phyloP scores from a whole-genome alignment of 2,888 invertebrate species.

The Calephelis perditalis region DNA sequence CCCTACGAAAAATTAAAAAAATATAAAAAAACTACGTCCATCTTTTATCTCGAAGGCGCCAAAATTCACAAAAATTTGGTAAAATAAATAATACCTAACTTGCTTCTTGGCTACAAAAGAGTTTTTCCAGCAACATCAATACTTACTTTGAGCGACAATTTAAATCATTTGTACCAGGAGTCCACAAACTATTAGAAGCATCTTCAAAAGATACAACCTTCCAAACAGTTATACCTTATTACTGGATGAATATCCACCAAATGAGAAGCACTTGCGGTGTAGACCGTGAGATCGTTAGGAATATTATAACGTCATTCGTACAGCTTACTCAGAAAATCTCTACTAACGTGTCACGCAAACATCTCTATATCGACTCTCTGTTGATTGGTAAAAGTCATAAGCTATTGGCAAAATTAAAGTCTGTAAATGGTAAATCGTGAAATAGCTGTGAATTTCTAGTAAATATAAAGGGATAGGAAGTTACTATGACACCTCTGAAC shows the following conservation, averaged over 20 bases:
- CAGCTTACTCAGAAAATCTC: slow-evolving; percentile 30
- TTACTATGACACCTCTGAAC: too few species aligned
- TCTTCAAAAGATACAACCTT: neutral
- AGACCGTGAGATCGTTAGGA: slow-evolving; percentile 21
- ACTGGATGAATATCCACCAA: neutral
- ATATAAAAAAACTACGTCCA: too few species aligned
- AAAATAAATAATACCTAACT: too few species aligned
- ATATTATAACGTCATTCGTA: slow-evolving; percentile 27
- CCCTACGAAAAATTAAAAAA: too few species aligned
- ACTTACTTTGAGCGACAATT: too few species aligned
- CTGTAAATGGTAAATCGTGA: too few species aligned
- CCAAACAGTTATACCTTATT: slow-evolving; percentile 1
- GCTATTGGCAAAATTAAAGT: slow-evolving; percentile 7
- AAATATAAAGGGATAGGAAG: too few species aligned
- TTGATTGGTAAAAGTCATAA: slow-evolving; percentile 17
- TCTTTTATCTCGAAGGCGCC: too few species aligned
- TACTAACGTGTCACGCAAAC: slow-evolving; percentile 29
- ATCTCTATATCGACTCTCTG: slow-evolving; percentile 26
- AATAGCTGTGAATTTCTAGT: too few species aligned
- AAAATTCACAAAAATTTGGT: too few species aligned
- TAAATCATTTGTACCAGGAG: neutral
- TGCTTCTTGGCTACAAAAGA: too few species aligned
- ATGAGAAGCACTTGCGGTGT: slow-evolving; percentile 18
- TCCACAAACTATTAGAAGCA: neutral
- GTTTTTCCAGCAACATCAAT: too few species aligned